Base-by-base conservation (phyloP, 2,113 vertebrate species). In the Psittacula cyanocephala region DNA sequence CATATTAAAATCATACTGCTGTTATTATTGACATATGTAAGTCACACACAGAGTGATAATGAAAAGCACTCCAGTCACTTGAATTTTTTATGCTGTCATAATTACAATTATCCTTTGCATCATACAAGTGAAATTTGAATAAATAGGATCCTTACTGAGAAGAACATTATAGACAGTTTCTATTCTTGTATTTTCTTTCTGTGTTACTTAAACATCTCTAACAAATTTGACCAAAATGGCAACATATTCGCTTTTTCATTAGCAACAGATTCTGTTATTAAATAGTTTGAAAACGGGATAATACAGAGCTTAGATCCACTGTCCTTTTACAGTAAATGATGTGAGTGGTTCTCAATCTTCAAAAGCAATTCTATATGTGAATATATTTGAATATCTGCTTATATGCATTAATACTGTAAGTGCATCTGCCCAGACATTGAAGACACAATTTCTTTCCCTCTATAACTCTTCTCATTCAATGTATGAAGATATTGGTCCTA, bases 41-140 rank as follows among this genome's bases (percentile, higher is more conserved):
- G 64, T 94, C 75, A 37, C 60, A 79, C 63, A 85, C 87, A 95
- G 44, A 95, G 44, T 75, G 90, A 55, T 97, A 96, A 96, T 95
- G 75, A 95, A 86, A 96, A 97, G 47, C 81, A 95, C 74, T 59
- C 57, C 53, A 81, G 71, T 92, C 15, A 68, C 83, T 92, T 80
- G 49, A 78, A 11, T 91, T 95, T 93, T 92, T 41, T 62, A 59
- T 87, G 62, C 70, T 83, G 76, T 91, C 59, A n/a, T 76, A 86
- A 79, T 94, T 95, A 49, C 37, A 86, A 3, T 93, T 88, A 57
- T 81, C 49, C 37, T 92, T 78, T 81, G 69, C 46, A 63, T 95
- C 81, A 80, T 71, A 77, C 17, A 71, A 94, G 44, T 80, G 63
- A 96, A 90, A 94, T 78, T 52, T 57, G 53, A 94, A 75, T 81